Conservation (phyloP, 2,113 vertebrate genomes). For the Poeciliopsis turrubarensis region DNA sequence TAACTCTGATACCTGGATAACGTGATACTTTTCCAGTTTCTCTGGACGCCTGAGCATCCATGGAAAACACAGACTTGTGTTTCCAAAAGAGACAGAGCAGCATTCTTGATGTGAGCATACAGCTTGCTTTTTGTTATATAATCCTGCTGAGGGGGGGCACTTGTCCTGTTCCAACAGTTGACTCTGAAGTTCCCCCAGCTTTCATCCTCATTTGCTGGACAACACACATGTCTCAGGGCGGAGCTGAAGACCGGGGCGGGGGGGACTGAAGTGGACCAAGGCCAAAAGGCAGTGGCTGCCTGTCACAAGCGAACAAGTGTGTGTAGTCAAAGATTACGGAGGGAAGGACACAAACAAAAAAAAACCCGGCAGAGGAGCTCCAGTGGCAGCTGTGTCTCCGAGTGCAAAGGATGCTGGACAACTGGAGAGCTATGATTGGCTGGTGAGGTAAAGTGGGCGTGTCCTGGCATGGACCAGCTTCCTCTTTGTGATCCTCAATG, state of each 20-base stretch:
- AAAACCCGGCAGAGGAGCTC: constrained; percentile 73
- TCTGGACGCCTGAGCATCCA: constrained; percentile 12
- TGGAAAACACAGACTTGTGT: constrained; percentile 21
- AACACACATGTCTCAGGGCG: constrained; percentile 63
- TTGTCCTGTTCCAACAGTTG: constrained; percentile 58
- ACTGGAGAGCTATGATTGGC: constrained; percentile 82
- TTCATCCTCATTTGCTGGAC: constrained; percentile 54
- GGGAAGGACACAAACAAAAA: constrained; percentile 61
- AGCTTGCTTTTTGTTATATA: constrained; percentile 58
- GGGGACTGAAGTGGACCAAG: constrained; percentile 19
- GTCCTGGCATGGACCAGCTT: constrained; percentile 81
- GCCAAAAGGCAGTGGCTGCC: constrained; percentile 65
- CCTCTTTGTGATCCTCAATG: constrained; percentile 78
- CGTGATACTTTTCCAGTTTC: constrained; percentile 29
- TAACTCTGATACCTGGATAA: constrained; percentile 42
- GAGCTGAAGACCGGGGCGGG: constrained; percentile 28
- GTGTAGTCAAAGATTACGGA: constrained; percentile 74
- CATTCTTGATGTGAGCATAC: constrained; percentile 47
- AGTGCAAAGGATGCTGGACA: constrained; percentile 81
- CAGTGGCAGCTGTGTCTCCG: constrained; percentile 80
- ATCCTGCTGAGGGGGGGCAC: constrained; percentile 54
- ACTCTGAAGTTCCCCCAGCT: constrained; percentile 65
- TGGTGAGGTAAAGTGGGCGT: constrained; percentile 68
- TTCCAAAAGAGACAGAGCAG: constrained; percentile 40
- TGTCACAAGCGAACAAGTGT: constrained; percentile 77